Conservation (phyloP, 37 sponge, comb jelly and placozoan genomes). For the Beroe forskalii region DNA sequence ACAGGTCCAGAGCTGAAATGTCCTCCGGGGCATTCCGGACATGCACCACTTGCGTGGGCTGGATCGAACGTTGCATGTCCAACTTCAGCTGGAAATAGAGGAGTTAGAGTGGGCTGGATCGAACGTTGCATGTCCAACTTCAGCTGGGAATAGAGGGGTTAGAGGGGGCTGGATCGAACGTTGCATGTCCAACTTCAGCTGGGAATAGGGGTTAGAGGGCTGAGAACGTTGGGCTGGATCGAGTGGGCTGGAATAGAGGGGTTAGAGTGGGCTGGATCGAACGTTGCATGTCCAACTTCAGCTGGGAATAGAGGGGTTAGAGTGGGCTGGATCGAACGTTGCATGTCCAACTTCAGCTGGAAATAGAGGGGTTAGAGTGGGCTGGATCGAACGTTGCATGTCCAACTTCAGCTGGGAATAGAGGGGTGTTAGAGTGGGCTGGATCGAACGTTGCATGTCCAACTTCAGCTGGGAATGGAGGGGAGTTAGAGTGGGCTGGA, state of each 20-base stretch:
- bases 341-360: constrained; percentile 57
- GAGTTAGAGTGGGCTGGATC: constrained; percentile 50
- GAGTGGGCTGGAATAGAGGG: no score
- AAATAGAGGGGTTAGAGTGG: no score
- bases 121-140: constrained; percentile 57
- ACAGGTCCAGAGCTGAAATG: constrained; percentile 54
- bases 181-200: constrained; percentile 65
- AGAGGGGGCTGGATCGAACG: constrained; percentile 25
- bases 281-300: constrained; percentile 62
- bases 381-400: no score
- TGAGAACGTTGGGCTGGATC: constrained; percentile 29
- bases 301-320: no score
- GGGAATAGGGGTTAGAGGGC: constrained; percentile 21
- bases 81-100: constrained; percentile 59
- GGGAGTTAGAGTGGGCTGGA: constrained; percentile 49
- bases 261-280: constrained; percentile 30
- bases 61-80: constrained; percentile 44
- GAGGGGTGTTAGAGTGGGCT: no score
- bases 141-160: constrained; percentile 26
- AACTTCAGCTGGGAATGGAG: constrained; percentile 37
- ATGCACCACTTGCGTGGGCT: constrained; percentile 63
- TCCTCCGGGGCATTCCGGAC: constrained; percentile 60
- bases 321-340: constrained; percentile 7
- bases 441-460: constrained; percentile 19
- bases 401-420: no score